Conservation (phyloP, 2,888 invertebrate genomes). For the Cheilosia grossa region DNA sequence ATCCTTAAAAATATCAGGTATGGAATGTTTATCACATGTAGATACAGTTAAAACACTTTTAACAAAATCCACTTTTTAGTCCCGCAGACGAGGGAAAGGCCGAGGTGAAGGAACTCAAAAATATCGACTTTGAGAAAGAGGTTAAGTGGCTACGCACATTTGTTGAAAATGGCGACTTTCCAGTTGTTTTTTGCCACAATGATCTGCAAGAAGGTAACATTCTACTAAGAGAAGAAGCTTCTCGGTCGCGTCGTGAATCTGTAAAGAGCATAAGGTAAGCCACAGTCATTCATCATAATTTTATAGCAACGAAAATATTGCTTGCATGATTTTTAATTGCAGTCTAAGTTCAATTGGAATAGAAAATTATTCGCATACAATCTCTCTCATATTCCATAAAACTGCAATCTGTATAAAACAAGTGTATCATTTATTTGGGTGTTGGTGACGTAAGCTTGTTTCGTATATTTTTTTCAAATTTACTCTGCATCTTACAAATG, state of each 20-base stretch:
- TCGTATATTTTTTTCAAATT: slow-evolving; percentile 16
- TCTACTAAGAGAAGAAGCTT: slow-evolving; percentile 83
- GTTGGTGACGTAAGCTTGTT: slow-evolving; percentile 52
- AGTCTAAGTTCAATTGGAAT: slow-evolving; percentile 58
- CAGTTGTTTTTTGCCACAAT: slow-evolving; percentile 97
- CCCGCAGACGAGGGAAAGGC: slow-evolving; percentile 30
- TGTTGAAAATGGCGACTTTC: slow-evolving; percentile 86
- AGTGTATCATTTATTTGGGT: slow-evolving; percentile 52
- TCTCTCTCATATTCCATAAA: slow-evolving; percentile 53
- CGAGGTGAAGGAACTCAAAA: slow-evolving; percentile 51
- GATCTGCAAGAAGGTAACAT: slow-evolving; percentile 95
- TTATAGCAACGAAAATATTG: slow-evolving; percentile 52
- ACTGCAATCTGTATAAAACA: slow-evolving; percentile 42
- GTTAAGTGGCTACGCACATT: slow-evolving; percentile 88
- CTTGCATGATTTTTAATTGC: slow-evolving; percentile 66
- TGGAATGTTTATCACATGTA: slow-evolving; percentile 9
- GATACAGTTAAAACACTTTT: too few relatives aligned
- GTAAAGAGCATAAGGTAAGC: slow-evolving; percentile 77
- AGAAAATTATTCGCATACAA: slow-evolving; percentile 55
- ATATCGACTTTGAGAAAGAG: slow-evolving; percentile 87
- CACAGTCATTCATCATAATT: background rate
- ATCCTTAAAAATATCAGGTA: slow-evolving; percentile 81
- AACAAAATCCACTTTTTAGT: slow-evolving; percentile 27
- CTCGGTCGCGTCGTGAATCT: slow-evolving; percentile 76
- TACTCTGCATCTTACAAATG: slow-evolving; percentile 20